phyloP scores from a whole-genome alignment of 2,888 invertebrate genomes.

The Eumacrocentrus americanus region DNA sequence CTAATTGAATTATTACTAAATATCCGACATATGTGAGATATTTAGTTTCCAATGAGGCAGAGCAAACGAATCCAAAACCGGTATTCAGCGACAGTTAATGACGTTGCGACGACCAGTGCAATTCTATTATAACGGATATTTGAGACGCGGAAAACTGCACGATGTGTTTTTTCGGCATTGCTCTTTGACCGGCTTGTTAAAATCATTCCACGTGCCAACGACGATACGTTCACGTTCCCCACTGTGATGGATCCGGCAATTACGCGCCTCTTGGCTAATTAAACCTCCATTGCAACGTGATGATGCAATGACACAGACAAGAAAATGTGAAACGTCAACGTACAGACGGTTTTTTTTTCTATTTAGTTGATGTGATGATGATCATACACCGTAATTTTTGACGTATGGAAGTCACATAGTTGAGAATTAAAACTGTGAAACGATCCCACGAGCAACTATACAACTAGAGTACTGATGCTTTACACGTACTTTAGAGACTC shows the following conservation, averaged over 20 bases:
- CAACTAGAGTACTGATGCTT: no score
- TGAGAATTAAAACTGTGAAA: neutral
- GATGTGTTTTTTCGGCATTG: neutral
- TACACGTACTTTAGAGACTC: no score
- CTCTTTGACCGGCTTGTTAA: constrained; percentile 24
- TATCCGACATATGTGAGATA: neutral
- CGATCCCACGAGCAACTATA: neutral
- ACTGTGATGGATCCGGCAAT: constrained; percentile 21
- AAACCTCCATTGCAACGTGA: constrained; percentile 3
- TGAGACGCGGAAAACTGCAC: neutral
- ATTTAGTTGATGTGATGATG: no score
- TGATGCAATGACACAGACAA: constrained; percentile 16
- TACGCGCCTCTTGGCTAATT: constrained; percentile 21
- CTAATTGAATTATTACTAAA: no score
- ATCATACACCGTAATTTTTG: constrained; percentile 12
- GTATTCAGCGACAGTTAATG: constrained; percentile 25
- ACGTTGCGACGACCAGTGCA: neutral
- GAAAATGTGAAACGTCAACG: neutral
- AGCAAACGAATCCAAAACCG: constrained; percentile 20
- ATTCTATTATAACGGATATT: neutral
- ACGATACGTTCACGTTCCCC: constrained; percentile 3
- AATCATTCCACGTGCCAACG: constrained; percentile 29
- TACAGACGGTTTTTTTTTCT: constrained; percentile 2
- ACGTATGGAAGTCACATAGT: neutral
- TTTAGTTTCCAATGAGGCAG: no score